These are phyloP conservation scores for Gymnoscelis rufifasciata DNA, from an alignment of 2,888 invertebrate genomes.

Conservation along the genomic window DNA sequence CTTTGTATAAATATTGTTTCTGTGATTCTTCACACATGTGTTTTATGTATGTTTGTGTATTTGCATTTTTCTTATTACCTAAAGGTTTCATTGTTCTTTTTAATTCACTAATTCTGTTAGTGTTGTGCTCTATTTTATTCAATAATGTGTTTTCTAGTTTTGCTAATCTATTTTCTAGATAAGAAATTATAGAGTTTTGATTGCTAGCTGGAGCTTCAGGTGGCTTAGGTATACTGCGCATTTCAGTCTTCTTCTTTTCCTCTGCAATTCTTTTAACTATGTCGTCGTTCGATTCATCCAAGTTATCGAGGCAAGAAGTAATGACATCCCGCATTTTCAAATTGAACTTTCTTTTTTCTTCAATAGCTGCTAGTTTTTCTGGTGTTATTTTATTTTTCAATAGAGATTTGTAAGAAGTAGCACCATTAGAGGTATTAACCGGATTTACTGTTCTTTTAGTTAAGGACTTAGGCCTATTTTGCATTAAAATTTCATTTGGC, in stretches of 20 bases:
- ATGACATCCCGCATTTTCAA: conserved; percentile 64
- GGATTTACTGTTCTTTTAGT: too few species aligned
- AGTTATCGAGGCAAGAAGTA: conserved; percentile 52
- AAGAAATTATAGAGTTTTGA: conserved; percentile 46
- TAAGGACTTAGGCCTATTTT: too few species aligned
- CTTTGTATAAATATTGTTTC: conserved; percentile 45
- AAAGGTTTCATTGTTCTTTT: conserved; percentile 36
- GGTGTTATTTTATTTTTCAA: conserved; percentile 48
- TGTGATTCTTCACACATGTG: conserved; percentile 9
- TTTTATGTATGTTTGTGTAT: conserved; percentile 44
- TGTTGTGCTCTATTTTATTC: conserved; percentile 61
- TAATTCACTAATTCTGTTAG: conserved; percentile 51
- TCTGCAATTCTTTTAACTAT: conserved; percentile 18
- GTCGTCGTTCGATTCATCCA: conserved; percentile 34
- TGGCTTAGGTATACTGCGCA: conserved; percentile 28
- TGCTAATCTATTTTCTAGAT: conserved; percentile 55
- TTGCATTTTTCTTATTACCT: conserved; percentile 29
- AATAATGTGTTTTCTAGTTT: conserved; percentile 58
- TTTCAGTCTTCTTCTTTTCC: conserved; percentile 1
- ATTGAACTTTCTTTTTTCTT: conserved; percentile 65
- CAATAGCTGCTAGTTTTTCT: conserved; percentile 58
- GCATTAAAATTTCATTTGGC: neutral
- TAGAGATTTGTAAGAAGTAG: conserved; percentile 10
- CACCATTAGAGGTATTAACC: too few species aligned
- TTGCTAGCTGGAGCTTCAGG: conserved; percentile 27